Evolutionary conservation across 1,140 invertebrate species (phyloP), one percentile per base, ranked within the genome.

Genomic region (Chionoecetes opilio): DNA sequence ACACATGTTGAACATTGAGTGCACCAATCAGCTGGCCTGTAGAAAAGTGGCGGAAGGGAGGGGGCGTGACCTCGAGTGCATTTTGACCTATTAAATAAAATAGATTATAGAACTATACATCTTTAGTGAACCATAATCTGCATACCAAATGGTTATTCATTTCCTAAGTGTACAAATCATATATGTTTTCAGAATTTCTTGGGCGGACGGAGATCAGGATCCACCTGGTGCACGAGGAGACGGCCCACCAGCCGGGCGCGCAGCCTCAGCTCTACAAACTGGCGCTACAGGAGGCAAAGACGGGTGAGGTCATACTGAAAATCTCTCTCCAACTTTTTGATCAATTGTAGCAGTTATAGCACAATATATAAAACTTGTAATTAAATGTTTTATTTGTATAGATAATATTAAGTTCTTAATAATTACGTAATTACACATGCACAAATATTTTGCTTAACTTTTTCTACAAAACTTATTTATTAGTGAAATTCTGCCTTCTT

Each of bases 191-290:
- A 98, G 98, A 98, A 97, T 98, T 98, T 96, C 97, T 98, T 90
- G 98, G 98, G 0, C 97, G 98, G 95, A 98, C 98, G 21, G 98
- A 98, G 97, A 97, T 98, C 17, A 97, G 98, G 96, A 97, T 98
- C 17, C 97, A 97, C 17, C 98, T 98, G 93, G 98, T 98, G 91
- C 97, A 98, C 94, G 97, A 97, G 92, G 98, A 98, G 96, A 98
- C 97, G 96, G 97, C 97, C 96, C 95, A 96, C 35, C 97, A 97
- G 96, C 97, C 97, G 89, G 98, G 98, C 94, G 82, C 94, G 31
- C 94, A 95, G 32, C 98, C 98, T 82, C 97, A 98, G 82, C 97
- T 97, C 32, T 98, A 98, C 96, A 97, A 97, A 93, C 97, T 98
- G n/a, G 97, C 97, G 89, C 97, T 98, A 41, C 97, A 98, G 96